Evolutionary conservation across 2,888 invertebrate species (phyloP).

Genomic region (Callinectes sapidus): DNA sequence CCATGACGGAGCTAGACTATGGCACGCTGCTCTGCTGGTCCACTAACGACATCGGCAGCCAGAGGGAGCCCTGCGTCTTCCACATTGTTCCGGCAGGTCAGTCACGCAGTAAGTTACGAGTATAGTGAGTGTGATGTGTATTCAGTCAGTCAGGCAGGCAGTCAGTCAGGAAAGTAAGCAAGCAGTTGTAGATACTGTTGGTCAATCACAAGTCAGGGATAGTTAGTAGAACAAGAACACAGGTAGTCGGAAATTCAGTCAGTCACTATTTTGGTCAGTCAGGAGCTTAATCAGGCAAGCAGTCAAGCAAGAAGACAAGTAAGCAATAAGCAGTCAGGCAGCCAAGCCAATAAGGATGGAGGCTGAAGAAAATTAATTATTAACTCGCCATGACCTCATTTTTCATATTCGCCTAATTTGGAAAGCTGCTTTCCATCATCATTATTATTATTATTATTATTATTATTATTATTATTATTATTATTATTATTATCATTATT

Average conservation of each 20-base stretch:
- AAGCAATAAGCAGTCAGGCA: not conserved
- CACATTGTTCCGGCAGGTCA: slow-evolving; percentile 70
- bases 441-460: no score
- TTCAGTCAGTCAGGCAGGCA: no score
- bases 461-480: no score
- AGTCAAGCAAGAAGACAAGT: not conserved
- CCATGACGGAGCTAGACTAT: slow-evolving; percentile 64
- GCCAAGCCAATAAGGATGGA: not conserved
- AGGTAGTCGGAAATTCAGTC: no score
- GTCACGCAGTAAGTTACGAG: slow-evolving; percentile 43
- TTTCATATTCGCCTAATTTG: not conserved
- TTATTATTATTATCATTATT: no score
- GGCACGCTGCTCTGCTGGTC: slow-evolving; percentile 70
- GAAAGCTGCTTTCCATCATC: not conserved
- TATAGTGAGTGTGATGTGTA: not conserved
- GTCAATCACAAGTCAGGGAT: no score
- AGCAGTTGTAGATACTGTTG: no score
- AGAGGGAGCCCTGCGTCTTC: slow-evolving; percentile 67
- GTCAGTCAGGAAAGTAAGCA: no score
- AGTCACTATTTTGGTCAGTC: no score
- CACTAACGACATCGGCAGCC: slow-evolving; percentile 61
- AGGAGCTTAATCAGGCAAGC: no score
- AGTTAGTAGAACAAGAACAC: no score
- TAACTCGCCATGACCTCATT: not conserved
- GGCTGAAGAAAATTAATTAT: not conserved